A percentile compares a stretch with the other conserved stretches of the same genome.
phyloP scores from a whole-genome alignment of 1,140 invertebrate genomes.

The Andrena cerasifolii region DNA sequence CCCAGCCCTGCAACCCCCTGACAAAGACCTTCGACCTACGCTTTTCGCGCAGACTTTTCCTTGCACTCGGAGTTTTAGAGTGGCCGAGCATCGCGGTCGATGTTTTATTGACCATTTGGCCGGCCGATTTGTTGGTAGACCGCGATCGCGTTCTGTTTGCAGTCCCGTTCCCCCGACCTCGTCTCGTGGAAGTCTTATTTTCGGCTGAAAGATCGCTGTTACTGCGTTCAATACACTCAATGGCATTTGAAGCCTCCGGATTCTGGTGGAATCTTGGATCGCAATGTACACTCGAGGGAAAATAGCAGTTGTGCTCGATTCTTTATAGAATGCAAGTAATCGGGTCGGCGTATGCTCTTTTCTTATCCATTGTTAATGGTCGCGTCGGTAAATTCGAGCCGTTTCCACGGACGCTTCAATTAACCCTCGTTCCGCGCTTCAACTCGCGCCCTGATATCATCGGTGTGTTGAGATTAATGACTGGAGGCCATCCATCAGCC shows the following conservation, averaged over 20 bases:
- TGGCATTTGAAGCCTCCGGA: too few relatives aligned
- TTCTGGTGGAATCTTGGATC: too few relatives aligned
- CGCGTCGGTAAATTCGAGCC: background rate
- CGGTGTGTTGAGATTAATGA: conserved; percentile 16
- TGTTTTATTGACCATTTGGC: conserved; percentile 27
- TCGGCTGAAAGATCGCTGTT: background rate
- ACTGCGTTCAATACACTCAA: too few relatives aligned
- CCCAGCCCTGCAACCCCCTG: conserved; percentile 1
- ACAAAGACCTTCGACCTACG: conserved; percentile 39
- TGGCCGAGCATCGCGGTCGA: conserved; percentile 9
- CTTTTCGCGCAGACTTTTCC: conserved; percentile 35
- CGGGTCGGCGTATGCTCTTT: too few relatives aligned
- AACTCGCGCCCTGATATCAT: conserved; percentile 9
- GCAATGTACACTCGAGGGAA: too few relatives aligned
- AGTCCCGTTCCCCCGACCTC: background rate
- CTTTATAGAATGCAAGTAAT: too few relatives aligned
- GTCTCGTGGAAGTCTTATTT: background rate
- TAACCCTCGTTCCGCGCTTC: background rate
- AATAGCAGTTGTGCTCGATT: too few relatives aligned
- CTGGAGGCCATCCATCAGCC: background rate
- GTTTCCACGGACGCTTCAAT: background rate
- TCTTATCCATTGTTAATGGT: background rate
- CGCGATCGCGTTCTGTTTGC: conserved; percentile 5
- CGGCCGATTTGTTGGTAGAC: conserved; percentile 14
- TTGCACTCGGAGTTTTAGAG: background rate